These are phyloP conservation scores for Pentamera pediparva DNA, from an alignment of 53 echinoderm and acorn worm species.

Conservation along the genomic window DNA sequence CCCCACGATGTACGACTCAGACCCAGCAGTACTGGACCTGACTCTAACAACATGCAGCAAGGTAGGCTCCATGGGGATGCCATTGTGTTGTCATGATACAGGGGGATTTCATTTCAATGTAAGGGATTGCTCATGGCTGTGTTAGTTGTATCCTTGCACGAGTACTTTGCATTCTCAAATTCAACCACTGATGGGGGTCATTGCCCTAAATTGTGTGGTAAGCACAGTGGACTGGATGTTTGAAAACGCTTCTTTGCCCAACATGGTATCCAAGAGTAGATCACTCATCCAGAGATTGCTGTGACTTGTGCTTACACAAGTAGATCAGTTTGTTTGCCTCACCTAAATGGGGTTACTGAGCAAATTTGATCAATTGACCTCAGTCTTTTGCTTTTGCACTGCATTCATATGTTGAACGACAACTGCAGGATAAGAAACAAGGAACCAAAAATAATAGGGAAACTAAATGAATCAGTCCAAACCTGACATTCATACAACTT, in stretches of 20 bases:
- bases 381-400: not conserved
- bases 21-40: constrained; percentile 27
- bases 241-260: no score
- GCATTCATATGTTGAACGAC: not conserved
- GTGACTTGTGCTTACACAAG: not conserved
- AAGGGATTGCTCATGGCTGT: no score
- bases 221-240: no score
- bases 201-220: not conserved
- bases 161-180: no score
- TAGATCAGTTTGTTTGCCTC: not conserved
- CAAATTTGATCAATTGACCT: not conserved
- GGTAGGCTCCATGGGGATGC: constrained; percentile 50
- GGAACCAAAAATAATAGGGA: no score
- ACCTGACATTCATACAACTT: no score
- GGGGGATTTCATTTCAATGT: no score
- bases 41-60: constrained; percentile 76
- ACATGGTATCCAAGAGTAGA: no score
- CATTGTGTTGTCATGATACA: not conserved
- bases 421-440: not conserved
- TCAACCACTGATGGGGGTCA: not conserved
- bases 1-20: constrained; percentile 39
- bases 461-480: no score
- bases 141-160: no score
- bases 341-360: not conserved
- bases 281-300: not conserved